These are phyloP conservation scores for Cyanoderma ruficeps DNA, from an alignment of 2,113 vertebrate genomes.

Conservation along the genomic window DNA sequence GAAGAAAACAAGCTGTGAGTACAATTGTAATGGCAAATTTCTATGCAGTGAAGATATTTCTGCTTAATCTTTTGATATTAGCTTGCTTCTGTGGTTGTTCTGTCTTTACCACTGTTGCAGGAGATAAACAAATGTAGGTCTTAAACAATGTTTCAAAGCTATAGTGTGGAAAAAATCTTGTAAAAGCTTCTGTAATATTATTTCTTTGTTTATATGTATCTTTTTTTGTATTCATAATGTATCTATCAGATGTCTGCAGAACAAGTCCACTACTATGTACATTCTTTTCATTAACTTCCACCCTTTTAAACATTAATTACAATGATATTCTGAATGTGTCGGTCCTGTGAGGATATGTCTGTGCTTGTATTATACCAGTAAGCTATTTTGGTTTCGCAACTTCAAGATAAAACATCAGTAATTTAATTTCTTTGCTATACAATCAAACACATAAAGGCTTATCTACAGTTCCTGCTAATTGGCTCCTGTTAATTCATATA, in stretches of 20 bases:
- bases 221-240: not conserved
- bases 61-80: not conserved
- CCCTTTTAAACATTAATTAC: conserved; percentile 14
- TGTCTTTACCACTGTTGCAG: not conserved
- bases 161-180: not conserved
- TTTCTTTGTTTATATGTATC: not conserved
- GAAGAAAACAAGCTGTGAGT: not conserved
- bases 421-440: conserved; percentile 40
- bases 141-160: not conserved
- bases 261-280: not conserved
- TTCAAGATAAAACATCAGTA: conserved; percentile 24
- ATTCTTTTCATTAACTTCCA: not conserved
- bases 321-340: not conserved
- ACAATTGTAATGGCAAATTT: not conserved
- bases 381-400: not conserved
- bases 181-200: not conserved
- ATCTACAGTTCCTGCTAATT: conserved; percentile 46
- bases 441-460: conserved; percentile 26
- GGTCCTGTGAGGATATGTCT: not conserved
- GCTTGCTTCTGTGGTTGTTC: not conserved
- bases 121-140: not conserved
- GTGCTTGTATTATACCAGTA: not conserved
- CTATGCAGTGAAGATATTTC: not conserved
- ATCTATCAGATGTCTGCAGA: not conserved
- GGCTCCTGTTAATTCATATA: conserved; percentile 15